Evolutionary conservation across 92 coral and sea anemone genomes (phyloP).

Genomic region (Palythoa heliodiscus): DNA sequence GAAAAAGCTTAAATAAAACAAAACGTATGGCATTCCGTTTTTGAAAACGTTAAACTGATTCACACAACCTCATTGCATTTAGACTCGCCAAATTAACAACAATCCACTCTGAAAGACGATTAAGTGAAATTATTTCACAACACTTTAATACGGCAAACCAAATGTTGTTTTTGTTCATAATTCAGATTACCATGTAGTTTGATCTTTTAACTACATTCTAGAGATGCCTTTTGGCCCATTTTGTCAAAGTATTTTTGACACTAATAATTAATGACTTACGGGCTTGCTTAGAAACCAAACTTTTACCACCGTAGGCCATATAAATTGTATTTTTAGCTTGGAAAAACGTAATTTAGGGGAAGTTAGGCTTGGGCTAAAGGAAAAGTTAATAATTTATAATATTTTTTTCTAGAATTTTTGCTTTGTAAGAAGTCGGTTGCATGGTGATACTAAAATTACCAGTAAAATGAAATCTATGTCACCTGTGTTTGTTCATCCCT

Average conservation of each 20-base stretch:
- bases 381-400: no score
- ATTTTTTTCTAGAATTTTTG: no score
- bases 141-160: background rate
- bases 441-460: background rate
- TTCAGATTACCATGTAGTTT: background rate
- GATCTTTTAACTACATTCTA: background rate
- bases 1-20: background rate
- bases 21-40: background rate
- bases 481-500: background rate
- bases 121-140: background rate
- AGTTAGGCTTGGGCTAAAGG: background rate
- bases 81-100: background rate
- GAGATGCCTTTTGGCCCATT: background rate
- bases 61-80: background rate
- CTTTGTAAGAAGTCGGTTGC: no score
- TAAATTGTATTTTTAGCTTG: background rate
- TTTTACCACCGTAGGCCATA: background rate
- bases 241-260: background rate
- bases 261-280: conserved; percentile 1
- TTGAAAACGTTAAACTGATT: background rate
- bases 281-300: background rate
- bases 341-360: background rate
- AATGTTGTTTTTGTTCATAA: background rate
- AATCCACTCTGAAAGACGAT: background rate
- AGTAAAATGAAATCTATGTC: background rate